phyloP scores from a whole-genome alignment of 2,113 vertebrate genomes.

The Nesogale talazaci region DNA sequence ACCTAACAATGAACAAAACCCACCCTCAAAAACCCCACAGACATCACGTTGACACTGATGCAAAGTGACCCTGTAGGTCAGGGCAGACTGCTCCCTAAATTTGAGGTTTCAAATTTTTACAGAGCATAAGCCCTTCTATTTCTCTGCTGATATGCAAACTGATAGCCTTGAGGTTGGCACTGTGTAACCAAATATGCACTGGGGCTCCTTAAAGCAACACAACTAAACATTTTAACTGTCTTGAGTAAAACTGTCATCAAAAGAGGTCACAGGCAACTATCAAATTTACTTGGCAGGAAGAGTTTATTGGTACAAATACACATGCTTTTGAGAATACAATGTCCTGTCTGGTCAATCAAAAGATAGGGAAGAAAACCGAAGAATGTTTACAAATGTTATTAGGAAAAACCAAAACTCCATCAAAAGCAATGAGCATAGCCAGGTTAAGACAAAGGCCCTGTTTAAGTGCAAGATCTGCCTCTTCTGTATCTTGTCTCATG shows the following conservation, averaged over 20 bases:
- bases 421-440: background rate
- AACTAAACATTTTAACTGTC: background rate
- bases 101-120: too few species aligned
- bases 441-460: background rate
- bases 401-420: background rate
- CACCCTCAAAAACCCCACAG: too few species aligned
- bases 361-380: background rate
- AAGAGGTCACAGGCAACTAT: background rate
- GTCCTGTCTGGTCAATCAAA: background rate
- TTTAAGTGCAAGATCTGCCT: background rate
- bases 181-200: too few species aligned
- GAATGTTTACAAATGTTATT: background rate
- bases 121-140: too few species aligned
- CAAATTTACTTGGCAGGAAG: background rate
- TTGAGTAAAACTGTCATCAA: conserved; percentile 15
- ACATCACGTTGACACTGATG: too few species aligned
- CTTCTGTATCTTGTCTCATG: conserved; percentile 1
- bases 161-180: too few species aligned
- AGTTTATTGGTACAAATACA: background rate
- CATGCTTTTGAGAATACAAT: conserved; percentile 35
- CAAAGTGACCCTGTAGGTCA: too few species aligned
- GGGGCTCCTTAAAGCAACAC: background rate
- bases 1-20: background rate
- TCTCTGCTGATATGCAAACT: too few species aligned
- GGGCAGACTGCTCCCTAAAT: too few species aligned